Evolutionary conservation across 2,888 invertebrate genomes (phyloP).

Genomic region (Eupithecia pulchellata): DNA sequence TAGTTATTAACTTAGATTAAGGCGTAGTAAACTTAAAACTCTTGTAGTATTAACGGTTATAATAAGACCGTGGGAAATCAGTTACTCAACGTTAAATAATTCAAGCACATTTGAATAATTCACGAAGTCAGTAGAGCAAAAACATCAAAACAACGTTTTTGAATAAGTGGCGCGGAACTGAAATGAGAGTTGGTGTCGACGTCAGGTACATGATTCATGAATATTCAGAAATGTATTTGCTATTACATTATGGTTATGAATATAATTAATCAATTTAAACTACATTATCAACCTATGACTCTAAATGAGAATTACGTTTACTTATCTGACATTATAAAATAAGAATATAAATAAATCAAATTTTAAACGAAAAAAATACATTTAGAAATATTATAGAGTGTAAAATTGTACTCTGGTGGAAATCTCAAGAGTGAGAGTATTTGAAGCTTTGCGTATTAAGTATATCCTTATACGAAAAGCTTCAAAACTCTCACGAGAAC

Average conservation of each 20-base stretch:
- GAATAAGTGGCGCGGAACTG: constrained; percentile 54
- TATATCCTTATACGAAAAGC: not conserved
- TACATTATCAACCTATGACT: not conserved
- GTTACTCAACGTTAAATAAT: constrained; percentile 43
- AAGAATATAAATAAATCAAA: too few species aligned
- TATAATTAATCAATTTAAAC: not conserved
- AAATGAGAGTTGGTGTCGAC: constrained; percentile 55
- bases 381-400: not conserved
- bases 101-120: constrained; percentile 61
- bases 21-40: constrained; percentile 26
- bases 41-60: constrained; percentile 30
- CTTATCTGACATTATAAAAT: too few species aligned
- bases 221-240: constrained; percentile 60
- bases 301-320: too few species aligned
- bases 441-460: too few species aligned
- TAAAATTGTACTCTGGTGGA: not conserved
- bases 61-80: constrained; percentile 57
- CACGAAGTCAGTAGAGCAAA: constrained; percentile 70
- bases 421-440: not conserved
- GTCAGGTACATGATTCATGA: constrained; percentile 74
- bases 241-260: not conserved
- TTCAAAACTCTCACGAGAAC: constrained; percentile 67
- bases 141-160: constrained; percentile 66
- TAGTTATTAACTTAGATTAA: constrained; percentile 7
- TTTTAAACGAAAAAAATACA: too few species aligned